These are phyloP conservation scores for Macrosteles quadrilineatus DNA, from an alignment of 1,140 invertebrate genomes.

Conservation along the genomic window DNA sequence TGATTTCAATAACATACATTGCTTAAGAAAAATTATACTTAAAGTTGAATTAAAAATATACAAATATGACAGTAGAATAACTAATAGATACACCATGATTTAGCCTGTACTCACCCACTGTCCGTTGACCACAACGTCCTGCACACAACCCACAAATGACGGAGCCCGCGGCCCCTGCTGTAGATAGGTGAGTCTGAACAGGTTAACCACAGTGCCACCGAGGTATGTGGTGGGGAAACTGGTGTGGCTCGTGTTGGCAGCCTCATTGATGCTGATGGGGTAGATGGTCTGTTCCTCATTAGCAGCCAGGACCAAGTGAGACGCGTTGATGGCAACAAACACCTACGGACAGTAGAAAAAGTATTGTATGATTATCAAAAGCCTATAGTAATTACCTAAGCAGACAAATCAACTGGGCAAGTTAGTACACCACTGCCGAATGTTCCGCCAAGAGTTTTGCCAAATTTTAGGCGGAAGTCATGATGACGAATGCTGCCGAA, in stretches of 20 bases:
- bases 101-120: conserved; percentile 64
- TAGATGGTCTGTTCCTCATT: conserved; percentile 89
- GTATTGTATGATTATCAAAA: conserved; percentile 12
- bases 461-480: too few species aligned
- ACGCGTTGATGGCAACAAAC: conserved; percentile 82
- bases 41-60: too few species aligned
- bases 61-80: too few species aligned
- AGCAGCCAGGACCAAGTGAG: conserved; percentile 78
- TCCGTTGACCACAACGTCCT: conserved; percentile 85
- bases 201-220: conserved; percentile 70
- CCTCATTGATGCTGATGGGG: conserved; percentile 78
- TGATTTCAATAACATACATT: background rate
- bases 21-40: too few species aligned
- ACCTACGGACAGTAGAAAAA: conserved; percentile 53
- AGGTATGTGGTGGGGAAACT: conserved; percentile 80
- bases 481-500: too few species aligned
- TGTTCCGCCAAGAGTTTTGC: too few species aligned
- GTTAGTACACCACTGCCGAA: too few species aligned
- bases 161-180: conserved; percentile 51
- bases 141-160: conserved; percentile 86
- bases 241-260: conserved; percentile 68
- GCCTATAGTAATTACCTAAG: too few species aligned
- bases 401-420: too few species aligned
- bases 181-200: conserved; percentile 66
- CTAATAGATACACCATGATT: too few species aligned